Evolutionary conservation across 2,797 vertebrate species (phyloP).

Genomic region (Channallabes apus): DNA sequence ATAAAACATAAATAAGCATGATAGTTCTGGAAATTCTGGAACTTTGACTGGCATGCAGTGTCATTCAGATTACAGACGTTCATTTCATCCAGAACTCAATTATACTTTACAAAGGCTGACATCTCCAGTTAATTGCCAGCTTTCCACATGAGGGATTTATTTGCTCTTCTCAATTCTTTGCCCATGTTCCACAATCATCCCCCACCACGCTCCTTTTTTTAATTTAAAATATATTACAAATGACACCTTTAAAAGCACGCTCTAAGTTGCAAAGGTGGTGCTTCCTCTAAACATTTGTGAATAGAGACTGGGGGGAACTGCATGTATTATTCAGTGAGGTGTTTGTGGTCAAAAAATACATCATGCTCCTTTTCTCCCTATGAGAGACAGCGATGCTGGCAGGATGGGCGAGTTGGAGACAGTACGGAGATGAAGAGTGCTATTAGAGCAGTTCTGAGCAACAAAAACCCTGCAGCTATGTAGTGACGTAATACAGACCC

Average conservation of each 20-base stretch:
- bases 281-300: constrained; percentile 62
- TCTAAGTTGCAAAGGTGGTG: constrained; percentile 51
- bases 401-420: constrained; percentile 64
- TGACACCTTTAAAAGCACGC: constrained; percentile 62
- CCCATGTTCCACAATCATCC: constrained; percentile 74
- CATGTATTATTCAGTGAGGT: constrained; percentile 46
- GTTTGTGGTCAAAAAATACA: constrained; percentile 48
- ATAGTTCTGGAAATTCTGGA: constrained; percentile 68
- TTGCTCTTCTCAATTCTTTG: constrained; percentile 78
- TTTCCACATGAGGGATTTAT: constrained; percentile 81
- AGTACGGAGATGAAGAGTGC: constrained; percentile 63
- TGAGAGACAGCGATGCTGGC: constrained; percentile 64
- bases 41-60: constrained; percentile 77
- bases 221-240: constrained; percentile 74
- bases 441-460: constrained; percentile 59
- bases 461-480: not conserved
- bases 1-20: constrained; percentile 73
- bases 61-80: constrained; percentile 78
- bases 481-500: constrained; percentile 65
- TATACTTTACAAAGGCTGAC: constrained; percentile 83
- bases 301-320: constrained; percentile 45
- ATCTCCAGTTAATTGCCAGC: constrained; percentile 82
- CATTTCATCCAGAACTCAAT: constrained; percentile 81
- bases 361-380: constrained; percentile 34
- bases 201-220: constrained; percentile 33